A percentile compares a stretch with the other conserved stretches of the same genome.
Conservation (phyloP, 2,888 invertebrate species). For the Sceliomorpha sp. region DNA sequence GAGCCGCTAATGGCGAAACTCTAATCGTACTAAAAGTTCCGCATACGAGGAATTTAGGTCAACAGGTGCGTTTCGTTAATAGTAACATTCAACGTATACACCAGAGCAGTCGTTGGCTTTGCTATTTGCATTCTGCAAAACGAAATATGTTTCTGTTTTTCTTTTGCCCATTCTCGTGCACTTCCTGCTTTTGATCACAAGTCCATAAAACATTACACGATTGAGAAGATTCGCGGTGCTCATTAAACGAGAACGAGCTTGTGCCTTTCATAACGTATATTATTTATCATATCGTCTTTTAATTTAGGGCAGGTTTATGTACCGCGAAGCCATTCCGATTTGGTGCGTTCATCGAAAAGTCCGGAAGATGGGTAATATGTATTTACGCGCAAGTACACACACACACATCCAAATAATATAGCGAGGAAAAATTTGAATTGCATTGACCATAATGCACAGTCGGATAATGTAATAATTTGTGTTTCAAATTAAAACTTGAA, state of each 20-base stretch:
- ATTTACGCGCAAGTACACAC: neutral
- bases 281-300: no score
- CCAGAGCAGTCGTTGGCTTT: constrained; percentile 1
- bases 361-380: no score
- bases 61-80: constrained; percentile 30
- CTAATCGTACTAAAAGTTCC: constrained; percentile 31
- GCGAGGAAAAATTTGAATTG: no score
- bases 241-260: neutral
- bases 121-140: constrained; percentile 9
- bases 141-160: constrained; percentile 9
- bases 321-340: no score
- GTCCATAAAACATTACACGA: constrained; percentile 7
- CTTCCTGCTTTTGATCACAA: constrained; percentile 13
- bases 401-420: no score
- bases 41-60: constrained; percentile 28
- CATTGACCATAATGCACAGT: no score
- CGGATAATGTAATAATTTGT: no score
- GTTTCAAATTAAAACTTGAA: no score
- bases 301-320: no score
- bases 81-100: constrained; percentile 25
- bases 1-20: constrained; percentile 25
- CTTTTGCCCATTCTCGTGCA: neutral
- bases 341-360: no score
- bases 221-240: neutral
- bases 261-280: no score